Base-by-base conservation (phyloP, 2,888 invertebrate genomes). In the Hypsopygia costalis region DNA sequence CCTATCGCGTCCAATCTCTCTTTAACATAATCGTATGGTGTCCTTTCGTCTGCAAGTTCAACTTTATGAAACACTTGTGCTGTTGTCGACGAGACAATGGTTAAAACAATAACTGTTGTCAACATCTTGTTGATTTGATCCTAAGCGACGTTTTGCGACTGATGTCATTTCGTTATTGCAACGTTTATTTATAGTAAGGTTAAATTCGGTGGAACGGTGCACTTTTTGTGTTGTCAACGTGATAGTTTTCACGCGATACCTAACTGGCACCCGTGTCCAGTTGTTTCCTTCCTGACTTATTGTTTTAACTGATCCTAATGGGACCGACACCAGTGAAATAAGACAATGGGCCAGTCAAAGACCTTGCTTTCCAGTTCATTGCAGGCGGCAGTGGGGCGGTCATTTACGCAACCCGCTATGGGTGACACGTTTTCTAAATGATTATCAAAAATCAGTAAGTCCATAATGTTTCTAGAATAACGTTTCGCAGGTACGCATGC, bases 351-450 rank as follows among this genome's bases (percentile, higher is more conserved):
- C 66, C 67, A 71, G 70, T 68, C 76, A 66, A 70, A 83, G 88
- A 86, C 88, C 88, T 87, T 87, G 88, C 81, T 82, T 87, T 87
- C 85, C 87, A 83, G 78, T 87, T 77, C 79, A 85, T 69, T 86
- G 86, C 72, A 65, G 69, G 51, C 74, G 69, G 69, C 78, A 77
- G 75, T 77, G 80, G 79, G 75, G 73, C 79, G 70, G 58, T 64
- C 47, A 62, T 60, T 86, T 83, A 69, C 85, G 85, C 81, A 88
- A 87, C 58, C 59, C 55, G 63, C 68, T 71, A 68, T 78, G 64
- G 69, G 74, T 74, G 77, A 77, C 75, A 73, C 74, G 74, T 76
- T 83, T 81, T 80, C 68, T 66, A 55, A 58, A 59, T 47, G 47
- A 58, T 61, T 67, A 63, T 60, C 55, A 58, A 56, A 51, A 55